Conservation (phyloP, 2,888 invertebrate genomes). For the Leptopilina drosophilae region DNA sequence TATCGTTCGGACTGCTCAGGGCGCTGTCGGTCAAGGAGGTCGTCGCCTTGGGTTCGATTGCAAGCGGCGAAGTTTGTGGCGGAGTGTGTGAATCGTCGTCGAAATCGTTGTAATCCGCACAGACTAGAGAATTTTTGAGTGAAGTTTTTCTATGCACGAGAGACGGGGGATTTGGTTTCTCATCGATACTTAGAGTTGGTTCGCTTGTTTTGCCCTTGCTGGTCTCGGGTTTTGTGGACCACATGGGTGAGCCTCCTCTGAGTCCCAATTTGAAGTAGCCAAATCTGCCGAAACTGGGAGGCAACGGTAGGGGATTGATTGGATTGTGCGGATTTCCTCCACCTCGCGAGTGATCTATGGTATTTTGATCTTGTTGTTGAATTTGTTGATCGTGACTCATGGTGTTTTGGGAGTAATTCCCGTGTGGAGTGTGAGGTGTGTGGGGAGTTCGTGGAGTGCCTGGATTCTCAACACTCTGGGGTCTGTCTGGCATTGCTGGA, state of each 20-base stretch:
- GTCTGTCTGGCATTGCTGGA: constrained; percentile 80
- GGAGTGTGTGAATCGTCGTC: constrained; percentile 81
- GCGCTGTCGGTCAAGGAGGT: constrained; percentile 62
- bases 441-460: constrained; percentile 78
- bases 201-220: constrained; percentile 73
- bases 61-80: constrained; percentile 78
- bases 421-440: constrained; percentile 69
- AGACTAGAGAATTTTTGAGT: constrained; percentile 79
- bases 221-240: constrained; percentile 78
- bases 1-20: constrained; percentile 75
- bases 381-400: constrained; percentile 79
- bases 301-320: constrained; percentile 80
- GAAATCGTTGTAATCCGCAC: constrained; percentile 81
- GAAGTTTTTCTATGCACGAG: constrained; percentile 74
- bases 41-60: constrained; percentile 60
- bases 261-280: constrained; percentile 82
- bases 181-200: constrained; percentile 76
- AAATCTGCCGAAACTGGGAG: constrained; percentile 80
- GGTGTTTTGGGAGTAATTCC: constrained; percentile 73
- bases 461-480: constrained; percentile 81
- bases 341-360: constrained; percentile 71
- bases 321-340: constrained; percentile 80
- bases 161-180: constrained; percentile 77
- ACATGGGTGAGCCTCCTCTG: constrained; percentile 84
- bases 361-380: constrained; percentile 71